Base-by-base conservation (phyloP, 1,140 invertebrate genomes). In the Bombus superbus region DNA sequence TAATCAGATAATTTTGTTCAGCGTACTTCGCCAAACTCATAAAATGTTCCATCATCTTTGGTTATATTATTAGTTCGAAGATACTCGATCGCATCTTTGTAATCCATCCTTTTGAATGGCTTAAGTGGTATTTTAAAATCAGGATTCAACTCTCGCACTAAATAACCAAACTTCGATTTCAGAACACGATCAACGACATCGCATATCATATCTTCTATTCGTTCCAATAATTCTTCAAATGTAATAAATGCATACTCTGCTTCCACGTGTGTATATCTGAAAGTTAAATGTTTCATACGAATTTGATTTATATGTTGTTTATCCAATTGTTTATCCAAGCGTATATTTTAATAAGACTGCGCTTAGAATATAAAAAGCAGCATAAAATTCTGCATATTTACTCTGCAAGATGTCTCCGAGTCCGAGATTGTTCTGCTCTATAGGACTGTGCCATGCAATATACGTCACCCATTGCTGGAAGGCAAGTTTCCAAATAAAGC, bases 401-500 rank as follows among this genome's bases (percentile, higher is more conserved):
- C 97, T 99, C 98, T 57, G 99, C 98, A 89, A 99, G 96, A 97
- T 99, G 99, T 84, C 99, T 96, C 79, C 99, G 96, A 0, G 99
- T 99, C 85, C 99, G 96, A 42, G 98, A 99, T 94, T 99, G 98
- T 94, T 99, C 99, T 1, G 99, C 99, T 91, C 99, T 96, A 95
- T 99, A 99, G 66, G 98, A 99, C 95, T 99, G 98, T 4, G 99
- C 98, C 89, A 99, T 98, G 94, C 98, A 99, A 94, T 98, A 99
- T 53, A 99, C 98, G 96, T 99, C 99, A 10, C 98, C 99, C 94
- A 99, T 96, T 9, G 98, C 97, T 44, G 99, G 98, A 87, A 99
- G 94, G 92, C 98, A 98, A 0, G 99, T 99, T 96, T 99, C 99
- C 91, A 99, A 96, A 95, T 99, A 99, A n/a, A 99, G 96, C 94